Percentiles rank a stretch among this genome's conserved stretches.
These are phyloP conservation scores for Pangasius sanitwongsei DNA, from an alignment of 2,797 vertebrate species.

Conservation along the genomic window DNA sequence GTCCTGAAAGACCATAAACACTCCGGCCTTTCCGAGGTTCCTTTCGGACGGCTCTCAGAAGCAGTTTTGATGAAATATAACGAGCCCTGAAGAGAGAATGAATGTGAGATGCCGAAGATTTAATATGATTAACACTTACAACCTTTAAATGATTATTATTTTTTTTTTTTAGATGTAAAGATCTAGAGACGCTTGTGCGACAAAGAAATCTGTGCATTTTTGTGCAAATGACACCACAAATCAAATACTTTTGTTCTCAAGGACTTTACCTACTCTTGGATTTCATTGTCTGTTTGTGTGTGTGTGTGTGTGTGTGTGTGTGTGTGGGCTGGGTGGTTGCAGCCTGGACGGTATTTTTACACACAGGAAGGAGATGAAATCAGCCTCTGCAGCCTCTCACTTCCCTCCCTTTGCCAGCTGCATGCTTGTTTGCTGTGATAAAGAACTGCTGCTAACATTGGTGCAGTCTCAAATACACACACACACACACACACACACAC, in stretches of 20 bases:
- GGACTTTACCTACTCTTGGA: neutral
- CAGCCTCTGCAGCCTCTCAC: slow-evolving; percentile 59
- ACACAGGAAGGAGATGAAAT: slow-evolving; percentile 70
- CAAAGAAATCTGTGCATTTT: neutral
- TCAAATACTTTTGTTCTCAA: neutral
- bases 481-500: slow-evolving; percentile 47
- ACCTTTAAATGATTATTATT: neutral
- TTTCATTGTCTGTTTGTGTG: neutral
- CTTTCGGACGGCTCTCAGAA: neutral
- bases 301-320: slow-evolving; percentile 44
- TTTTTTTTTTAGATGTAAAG: neutral
- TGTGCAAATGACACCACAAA: neutral
- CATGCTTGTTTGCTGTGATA: slow-evolving; percentile 53
- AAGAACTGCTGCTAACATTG: slow-evolving; percentile 16
- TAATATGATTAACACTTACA: neutral
- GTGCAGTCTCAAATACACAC: neutral
- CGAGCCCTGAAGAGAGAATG: no score
- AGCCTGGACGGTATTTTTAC: slow-evolving; percentile 51
- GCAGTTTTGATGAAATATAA: neutral
- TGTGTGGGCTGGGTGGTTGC: slow-evolving; percentile 49
- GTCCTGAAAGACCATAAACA: neutral
- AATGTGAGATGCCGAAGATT: neutral
- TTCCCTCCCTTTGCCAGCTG: slow-evolving; percentile 67
- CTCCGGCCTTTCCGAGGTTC: no score
- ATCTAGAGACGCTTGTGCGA: neutral